A percentile compares a stretch with the other conserved stretches of the same genome.
phyloP scores from a whole-genome alignment of 1,140 invertebrate genomes.

The Apis florea region DNA sequence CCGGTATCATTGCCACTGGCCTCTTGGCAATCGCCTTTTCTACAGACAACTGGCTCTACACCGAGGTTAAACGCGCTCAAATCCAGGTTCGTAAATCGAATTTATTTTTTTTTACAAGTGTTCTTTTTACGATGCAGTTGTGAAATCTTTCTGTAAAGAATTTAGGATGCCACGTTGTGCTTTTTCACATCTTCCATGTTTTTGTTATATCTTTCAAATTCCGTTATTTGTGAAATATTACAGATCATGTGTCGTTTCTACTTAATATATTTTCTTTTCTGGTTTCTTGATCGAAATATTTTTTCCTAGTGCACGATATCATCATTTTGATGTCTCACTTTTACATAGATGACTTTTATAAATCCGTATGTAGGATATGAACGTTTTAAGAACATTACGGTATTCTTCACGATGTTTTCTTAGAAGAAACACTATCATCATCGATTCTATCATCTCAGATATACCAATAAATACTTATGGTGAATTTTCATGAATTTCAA shows the following conservation, averaged over 20 bases:
- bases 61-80: constrained; percentile 92
- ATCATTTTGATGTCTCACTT: background rate
- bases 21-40: constrained; percentile 95
- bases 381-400: background rate
- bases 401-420: constrained; percentile 6
- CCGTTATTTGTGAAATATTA: constrained; percentile 10
- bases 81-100: constrained; percentile 87
- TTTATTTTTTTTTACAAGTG: background rate
- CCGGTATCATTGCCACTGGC: constrained; percentile 94
- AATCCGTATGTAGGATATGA: background rate
- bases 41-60: constrained; percentile 97
- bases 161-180: constrained; percentile 35
- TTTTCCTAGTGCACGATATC: too few relatives aligned
- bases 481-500: constrained; percentile 7
- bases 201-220: background rate
- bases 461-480: background rate
- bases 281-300: background rate
- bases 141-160: background rate
- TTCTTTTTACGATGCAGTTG: background rate
- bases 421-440: background rate
- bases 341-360: background rate
- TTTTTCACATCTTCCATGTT: background rate
- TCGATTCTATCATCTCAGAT: constrained; percentile 26
- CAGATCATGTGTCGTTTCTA: background rate
- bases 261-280: background rate